These are phyloP conservation scores for Plecturocebus donacophilus DNA, from an alignment of 2,113 vertebrate genomes.

Conservation along the genomic window DNA sequence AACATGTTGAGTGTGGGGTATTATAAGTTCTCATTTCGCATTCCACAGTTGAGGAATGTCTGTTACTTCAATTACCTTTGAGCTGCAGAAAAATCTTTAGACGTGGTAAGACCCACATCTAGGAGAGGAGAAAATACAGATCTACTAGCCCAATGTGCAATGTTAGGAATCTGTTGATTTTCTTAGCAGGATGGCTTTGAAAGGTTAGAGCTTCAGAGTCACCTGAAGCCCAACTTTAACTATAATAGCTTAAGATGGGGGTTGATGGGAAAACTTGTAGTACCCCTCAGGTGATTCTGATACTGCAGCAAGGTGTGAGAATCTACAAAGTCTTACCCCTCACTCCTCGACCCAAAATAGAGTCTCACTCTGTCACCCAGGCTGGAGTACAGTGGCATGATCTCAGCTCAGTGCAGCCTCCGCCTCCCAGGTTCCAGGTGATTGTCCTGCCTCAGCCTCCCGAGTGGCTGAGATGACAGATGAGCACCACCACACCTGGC, in stretches of 20 bases:
- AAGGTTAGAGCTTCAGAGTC: background rate
- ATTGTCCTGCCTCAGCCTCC: too few species aligned
- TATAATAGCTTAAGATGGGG: background rate
- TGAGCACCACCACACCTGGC: too few species aligned
- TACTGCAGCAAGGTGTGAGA: background rate
- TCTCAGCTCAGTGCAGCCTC: too few species aligned
- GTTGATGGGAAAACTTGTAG: background rate
- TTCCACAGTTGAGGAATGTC: background rate
- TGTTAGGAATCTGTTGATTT: background rate
- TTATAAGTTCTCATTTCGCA: background rate
- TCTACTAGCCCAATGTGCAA: background rate
- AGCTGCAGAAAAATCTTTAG: background rate
- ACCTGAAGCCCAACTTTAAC: background rate
- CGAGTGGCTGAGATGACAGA: too few species aligned
- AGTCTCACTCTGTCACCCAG: too few species aligned
- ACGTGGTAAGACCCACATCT: background rate
- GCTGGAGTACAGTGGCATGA: too few species aligned
- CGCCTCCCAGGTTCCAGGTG: too few species aligned
- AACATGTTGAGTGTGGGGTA: background rate
- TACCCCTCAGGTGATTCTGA: too few species aligned
- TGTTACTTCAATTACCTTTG: background rate
- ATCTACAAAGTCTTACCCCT: background rate
- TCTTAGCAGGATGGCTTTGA: background rate
- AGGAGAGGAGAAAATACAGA: background rate
- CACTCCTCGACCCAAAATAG: too few species aligned